Evolutionary conservation across 2,113 vertebrate species (phyloP).

Genomic region (Hypanus sabinus): DNA sequence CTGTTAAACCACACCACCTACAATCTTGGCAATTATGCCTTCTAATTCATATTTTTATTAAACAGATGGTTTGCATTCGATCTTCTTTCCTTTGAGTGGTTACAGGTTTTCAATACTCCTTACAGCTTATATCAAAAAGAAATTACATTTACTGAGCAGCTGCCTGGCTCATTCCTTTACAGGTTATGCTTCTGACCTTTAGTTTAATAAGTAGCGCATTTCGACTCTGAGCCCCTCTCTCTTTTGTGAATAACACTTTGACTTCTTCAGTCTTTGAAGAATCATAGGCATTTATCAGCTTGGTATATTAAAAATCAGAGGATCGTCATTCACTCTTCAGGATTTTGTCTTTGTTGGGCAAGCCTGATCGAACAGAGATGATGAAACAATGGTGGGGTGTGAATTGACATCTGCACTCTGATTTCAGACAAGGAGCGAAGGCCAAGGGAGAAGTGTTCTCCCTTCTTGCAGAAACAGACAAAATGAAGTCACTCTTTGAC

Average conservation of each 20-base stretch:
- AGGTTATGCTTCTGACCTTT: not conserved
- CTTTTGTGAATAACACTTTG: not conserved
- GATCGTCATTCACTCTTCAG: not conserved
- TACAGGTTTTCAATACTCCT: not conserved
- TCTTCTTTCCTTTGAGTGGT: not conserved
- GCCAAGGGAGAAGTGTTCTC: not conserved
- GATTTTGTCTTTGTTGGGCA: not conserved
- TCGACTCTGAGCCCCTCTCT: not conserved
- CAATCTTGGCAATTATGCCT: not conserved
- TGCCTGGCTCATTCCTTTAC: not conserved
- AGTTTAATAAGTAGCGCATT: not conserved
- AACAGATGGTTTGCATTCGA: not conserved
- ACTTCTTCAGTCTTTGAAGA: not conserved
- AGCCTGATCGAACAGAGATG: not conserved
- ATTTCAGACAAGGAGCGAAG: not conserved
- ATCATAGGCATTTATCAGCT: not conserved
- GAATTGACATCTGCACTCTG: not conserved
- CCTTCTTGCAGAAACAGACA: not conserved
- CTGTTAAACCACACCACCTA: not conserved
- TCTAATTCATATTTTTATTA: not conserved
- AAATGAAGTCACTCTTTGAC: not conserved
- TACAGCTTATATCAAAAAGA: not conserved
- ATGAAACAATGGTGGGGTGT: not conserved
- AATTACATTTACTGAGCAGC: not conserved
- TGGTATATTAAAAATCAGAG: not conserved